These are phyloP conservation scores for Philypnodon macrostomus DNA, from an alignment of 2,797 vertebrate species.

Conservation along the genomic window DNA sequence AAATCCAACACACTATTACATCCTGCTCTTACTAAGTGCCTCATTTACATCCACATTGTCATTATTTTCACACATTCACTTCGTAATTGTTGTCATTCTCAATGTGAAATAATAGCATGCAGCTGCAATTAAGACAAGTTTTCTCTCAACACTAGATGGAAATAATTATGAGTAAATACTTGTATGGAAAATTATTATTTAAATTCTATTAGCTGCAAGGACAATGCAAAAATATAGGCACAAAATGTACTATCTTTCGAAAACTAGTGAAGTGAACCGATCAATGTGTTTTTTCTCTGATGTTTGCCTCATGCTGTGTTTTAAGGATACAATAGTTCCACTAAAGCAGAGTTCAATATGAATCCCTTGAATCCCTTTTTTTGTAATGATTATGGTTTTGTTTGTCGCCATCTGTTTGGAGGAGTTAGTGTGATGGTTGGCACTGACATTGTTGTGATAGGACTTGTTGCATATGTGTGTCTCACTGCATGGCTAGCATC, in stretches of 20 bases:
- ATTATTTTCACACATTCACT: slow-evolving; percentile 30
- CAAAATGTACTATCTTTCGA: too few relatives aligned
- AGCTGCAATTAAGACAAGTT: slow-evolving; percentile 20
- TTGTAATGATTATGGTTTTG: not conserved
- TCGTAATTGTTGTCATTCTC: slow-evolving; percentile 25
- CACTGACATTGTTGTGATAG: slow-evolving; percentile 10
- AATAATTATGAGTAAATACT: slow-evolving; percentile 3
- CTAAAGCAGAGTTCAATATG: slow-evolving; percentile 1
- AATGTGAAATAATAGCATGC: slow-evolving; percentile 17
- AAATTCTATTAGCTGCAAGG: not conserved
- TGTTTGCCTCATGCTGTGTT: too few relatives aligned
- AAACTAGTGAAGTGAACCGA: too few relatives aligned
- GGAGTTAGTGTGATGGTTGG: slow-evolving; percentile 6
- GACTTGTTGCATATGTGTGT: slow-evolving; percentile 11
- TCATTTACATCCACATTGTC: slow-evolving; percentile 7
- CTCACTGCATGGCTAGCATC: slow-evolving; percentile 5
- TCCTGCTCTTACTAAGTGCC: slow-evolving; percentile 5
- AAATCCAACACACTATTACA: not conserved
- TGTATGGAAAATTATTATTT: not conserved
- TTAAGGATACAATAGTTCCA: too few relatives aligned
- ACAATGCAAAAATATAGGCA: not conserved
- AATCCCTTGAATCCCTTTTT: not conserved
- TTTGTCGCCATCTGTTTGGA: slow-evolving; percentile 15
- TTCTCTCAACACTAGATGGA: slow-evolving; percentile 15
- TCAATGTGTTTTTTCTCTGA: too few relatives aligned